Evolutionary conservation across 2,888 invertebrate species (phyloP).

Genomic region (Elmis aenea): DNA sequence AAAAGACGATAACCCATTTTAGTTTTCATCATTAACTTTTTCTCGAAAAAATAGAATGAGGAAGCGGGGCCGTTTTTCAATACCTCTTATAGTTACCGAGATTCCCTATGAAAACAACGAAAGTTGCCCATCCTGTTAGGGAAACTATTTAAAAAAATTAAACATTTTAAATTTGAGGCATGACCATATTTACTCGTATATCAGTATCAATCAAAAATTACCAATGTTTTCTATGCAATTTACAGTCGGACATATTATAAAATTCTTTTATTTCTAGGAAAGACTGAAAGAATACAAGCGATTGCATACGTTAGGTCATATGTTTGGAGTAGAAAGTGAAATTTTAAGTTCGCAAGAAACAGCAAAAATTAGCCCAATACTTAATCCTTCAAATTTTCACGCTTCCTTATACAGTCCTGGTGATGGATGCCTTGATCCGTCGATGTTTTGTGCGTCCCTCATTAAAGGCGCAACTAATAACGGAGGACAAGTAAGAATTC

Average conservation of each 20-base stretch:
- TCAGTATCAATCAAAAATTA: too few relatives aligned
- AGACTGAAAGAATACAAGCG: constrained; percentile 80
- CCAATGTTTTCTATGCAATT: too few relatives aligned
- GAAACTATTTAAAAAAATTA: too few relatives aligned
- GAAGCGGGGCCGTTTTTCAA: too few relatives aligned
- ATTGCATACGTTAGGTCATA: constrained; percentile 73
- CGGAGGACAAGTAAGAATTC: constrained; percentile 62
- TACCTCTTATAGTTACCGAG: too few relatives aligned
- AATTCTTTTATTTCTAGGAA: constrained; percentile 47
- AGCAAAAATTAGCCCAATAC: constrained; percentile 68
- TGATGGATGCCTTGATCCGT: constrained; percentile 82
- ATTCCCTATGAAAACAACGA: too few relatives aligned
- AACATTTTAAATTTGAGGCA: too few relatives aligned
- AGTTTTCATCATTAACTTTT: too few relatives aligned
- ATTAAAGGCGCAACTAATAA: constrained; percentile 64
- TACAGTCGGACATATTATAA: neutral
- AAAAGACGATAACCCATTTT: too few relatives aligned
- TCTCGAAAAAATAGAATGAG: too few relatives aligned
- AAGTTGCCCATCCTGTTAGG: too few relatives aligned
- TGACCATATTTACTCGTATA: too few relatives aligned
- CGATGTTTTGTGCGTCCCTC: constrained; percentile 72
- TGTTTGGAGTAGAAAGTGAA: constrained; percentile 70
- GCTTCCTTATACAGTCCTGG: constrained; percentile 75
- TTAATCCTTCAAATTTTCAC: constrained; percentile 68
- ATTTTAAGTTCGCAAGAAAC: constrained; percentile 69